Conservation (phyloP, 2,888 invertebrate genomes). For the Lomographa bimaculata region DNA sequence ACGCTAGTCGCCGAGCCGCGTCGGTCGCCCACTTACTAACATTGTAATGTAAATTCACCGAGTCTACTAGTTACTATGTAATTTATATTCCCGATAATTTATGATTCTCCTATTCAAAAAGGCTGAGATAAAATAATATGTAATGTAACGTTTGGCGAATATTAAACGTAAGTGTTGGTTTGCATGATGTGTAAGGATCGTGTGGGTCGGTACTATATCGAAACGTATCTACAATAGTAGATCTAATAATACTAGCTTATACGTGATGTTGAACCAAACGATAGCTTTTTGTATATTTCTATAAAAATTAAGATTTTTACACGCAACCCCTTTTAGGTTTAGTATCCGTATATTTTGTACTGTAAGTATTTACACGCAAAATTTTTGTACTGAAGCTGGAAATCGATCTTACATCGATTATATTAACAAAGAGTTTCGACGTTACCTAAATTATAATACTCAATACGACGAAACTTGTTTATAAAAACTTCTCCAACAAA, state of each 20-base stretch:
- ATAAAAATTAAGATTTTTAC: slow-evolving; percentile 73
- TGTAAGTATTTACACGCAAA: slow-evolving; percentile 37
- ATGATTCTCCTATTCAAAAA: slow-evolving; percentile 82
- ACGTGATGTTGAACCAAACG: slow-evolving; percentile 66
- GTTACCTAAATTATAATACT: slow-evolving; percentile 21
- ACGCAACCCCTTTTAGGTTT: slow-evolving; percentile 65
- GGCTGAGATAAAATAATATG: slow-evolving; percentile 74
- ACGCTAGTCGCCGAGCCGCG: slow-evolving; percentile 8
- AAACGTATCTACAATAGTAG: slow-evolving; percentile 26
- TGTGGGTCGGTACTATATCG: slow-evolving; percentile 31
- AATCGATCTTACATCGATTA: too few species aligned
- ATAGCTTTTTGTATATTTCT: slow-evolving; percentile 80
- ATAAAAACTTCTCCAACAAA: background rate
- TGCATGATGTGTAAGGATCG: slow-evolving; percentile 32
- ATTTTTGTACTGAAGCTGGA: slow-evolving; percentile 32
- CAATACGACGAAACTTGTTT: slow-evolving; percentile 4
- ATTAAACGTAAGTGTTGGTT: slow-evolving; percentile 49
- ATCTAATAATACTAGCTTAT: slow-evolving; percentile 47
- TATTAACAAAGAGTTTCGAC: too few species aligned
- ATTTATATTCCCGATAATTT: slow-evolving; percentile 74
- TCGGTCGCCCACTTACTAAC: slow-evolving; percentile 18
- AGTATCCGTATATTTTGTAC: slow-evolving; percentile 73
- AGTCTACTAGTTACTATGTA: slow-evolving; percentile 63
- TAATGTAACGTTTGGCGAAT: slow-evolving; percentile 74
- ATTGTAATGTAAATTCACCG: slow-evolving; percentile 69